Base-by-base conservation (phyloP, 2,888 invertebrate genomes). In the Ophion ellenae region DNA sequence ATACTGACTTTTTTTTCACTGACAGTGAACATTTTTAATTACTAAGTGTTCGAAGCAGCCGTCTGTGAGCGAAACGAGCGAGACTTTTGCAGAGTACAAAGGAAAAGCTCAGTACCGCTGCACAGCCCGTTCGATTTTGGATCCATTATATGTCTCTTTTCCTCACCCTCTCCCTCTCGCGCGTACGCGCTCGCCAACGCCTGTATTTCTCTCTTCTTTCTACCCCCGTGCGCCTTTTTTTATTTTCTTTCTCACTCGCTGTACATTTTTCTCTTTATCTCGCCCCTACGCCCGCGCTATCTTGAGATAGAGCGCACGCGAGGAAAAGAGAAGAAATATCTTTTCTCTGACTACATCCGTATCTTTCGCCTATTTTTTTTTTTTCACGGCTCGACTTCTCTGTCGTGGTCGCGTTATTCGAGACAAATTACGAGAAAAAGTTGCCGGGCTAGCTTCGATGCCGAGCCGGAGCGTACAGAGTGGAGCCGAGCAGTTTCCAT, bases 1-100 rank as follows among this genome's bases (percentile, higher is more conserved):
- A 61, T 40, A 10, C 24, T 53, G 63, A 32, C 61, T 59, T 66
- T 59, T 63, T 86, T 89, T 89, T 90, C 91, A 90, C 91, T 90
- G 91, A 90, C 87, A 89, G 91, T 91, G 92, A 91, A 91, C 90
- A 91, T 90, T 92, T 92, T 92, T 92, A 91, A 93, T 92, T 92
- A 92, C 90, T 89, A 87, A 86, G 86, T 83, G 83, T 88, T 81
- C 81, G 83, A 81, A 70, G 53, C 81, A 86, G 73, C 75, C 32
- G 74, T 77, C 57, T 45, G 79, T 75, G 75, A 81, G 73, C 40
- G 53, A 69, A 73, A 66, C 24, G 74, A 64, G 64, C 69, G 78
- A 81, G 67, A 24, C 57, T 80, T 11, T 81, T 74, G 57, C 57
- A 45, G 14, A 66, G 59, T 57, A 40, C 45, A 47, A 57, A 61